Base-by-base conservation (phyloP, 2,113 vertebrate genomes). In the Scomber colias region DNA sequence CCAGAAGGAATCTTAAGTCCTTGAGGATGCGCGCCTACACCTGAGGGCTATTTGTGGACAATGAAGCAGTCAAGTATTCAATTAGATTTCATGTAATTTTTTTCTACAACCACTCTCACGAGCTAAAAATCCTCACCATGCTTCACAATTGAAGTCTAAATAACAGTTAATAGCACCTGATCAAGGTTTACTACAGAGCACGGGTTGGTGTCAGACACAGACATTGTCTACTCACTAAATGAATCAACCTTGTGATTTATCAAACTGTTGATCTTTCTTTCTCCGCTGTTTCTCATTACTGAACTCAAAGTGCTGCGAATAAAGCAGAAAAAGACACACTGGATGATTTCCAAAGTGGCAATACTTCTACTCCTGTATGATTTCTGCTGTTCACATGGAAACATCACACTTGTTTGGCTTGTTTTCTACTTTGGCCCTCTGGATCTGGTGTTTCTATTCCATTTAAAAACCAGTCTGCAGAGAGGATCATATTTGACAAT, bases 211-310 rank as follows among this genome's bases (percentile, higher is more conserved):
- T 81, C 66, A 46, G 31, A 2, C 15, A 50, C 62, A 21, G 61
- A 50, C n/a, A 35, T 11, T 21, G n/a, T 55, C 56, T 31, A 12
- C 12, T 61, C 50, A 55, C 75, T 64, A 46, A 56, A 24, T 49
- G 46, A 51, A 40, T 66, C 54, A 67, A 24, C 21, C 2, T 48
- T 10, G 31, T 46, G 40, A 64, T 71, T 65, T 16, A 66, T 66
- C 46, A 31, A 17, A 2, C 61, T 40, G 7, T 69, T 69, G 59
- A 62, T 46, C 31, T 1, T 48, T 50, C 11, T 75, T 61, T 45
- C 27, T 3, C 69, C 7, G 1, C 63, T 61, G 66, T 50, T 50
- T 87, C 64, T 79, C 81, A 89, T 86, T 86, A 84, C 63, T 11
- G 3, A 64, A 61, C 71, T 67, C 72, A 73, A 63, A 19, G 0